Evolutionary conservation across 2,113 vertebrate species (phyloP), one percentile per base, ranked within the genome.

Genomic region (Nansenia antarctica): DNA sequence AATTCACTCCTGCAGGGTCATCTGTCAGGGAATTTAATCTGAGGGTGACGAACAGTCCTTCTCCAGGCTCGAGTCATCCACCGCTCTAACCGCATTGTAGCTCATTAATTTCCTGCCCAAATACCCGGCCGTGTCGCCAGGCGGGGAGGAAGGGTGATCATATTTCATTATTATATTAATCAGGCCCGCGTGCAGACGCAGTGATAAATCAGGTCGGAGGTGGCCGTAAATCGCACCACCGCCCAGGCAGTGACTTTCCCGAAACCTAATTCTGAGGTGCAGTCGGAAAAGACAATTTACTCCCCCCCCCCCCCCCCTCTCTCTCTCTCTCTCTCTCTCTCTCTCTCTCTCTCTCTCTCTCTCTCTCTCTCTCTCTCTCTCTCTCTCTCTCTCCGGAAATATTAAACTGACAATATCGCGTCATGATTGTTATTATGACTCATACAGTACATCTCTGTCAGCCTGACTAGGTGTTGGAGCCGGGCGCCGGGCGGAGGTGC

Each of bases 41-140:
- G 66, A 71, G 73, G 77, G 72, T 83, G 82, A 87, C 66, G 24
- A 77, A 85, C 49, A 35, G 69, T 12, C 63, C 66, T 71, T 78
- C 58, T 69, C 29, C 34, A 22, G 14, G 74, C 85, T 82, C 65
- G 67, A 76, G 78, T 67, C 22, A 9, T 49, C 5, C 53, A n/a
- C n/a, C n/a, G n/a, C 72, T 67, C 49, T 52, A 32, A 34, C 64
- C 49, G 14, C 59, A 35, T 68, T 67, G 73, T 67, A 79, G 74
- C 85, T 85, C 81, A 81, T 89, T 83, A 70, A 84, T 87, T 86
- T 87, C 74, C 82, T 86, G 84, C 57, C 82, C 70, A 84, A 83
- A 80, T 86, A 86, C 78, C 69, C 82, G 68, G 45, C 63, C 74
- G 58, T 69, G 70, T 76, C 58, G 12, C 45, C 30, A 61, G 63